These are phyloP conservation scores for Calypte anna DNA, from an alignment of 2,113 vertebrate species.

Conservation along the genomic window DNA sequence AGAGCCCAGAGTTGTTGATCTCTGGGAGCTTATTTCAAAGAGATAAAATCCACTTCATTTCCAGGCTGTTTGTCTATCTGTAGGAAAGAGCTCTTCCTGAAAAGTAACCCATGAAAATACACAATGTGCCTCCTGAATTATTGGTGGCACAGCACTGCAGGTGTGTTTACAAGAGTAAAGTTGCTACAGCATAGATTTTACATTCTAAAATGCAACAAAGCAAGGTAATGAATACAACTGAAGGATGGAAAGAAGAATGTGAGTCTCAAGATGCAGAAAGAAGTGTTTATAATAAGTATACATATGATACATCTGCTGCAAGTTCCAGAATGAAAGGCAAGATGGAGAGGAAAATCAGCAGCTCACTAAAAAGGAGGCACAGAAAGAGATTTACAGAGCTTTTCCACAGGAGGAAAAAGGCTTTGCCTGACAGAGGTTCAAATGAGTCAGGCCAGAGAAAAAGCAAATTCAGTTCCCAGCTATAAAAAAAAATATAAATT, in stretches of 20 bases:
- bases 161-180: neutral
- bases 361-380: neutral
- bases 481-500: neutral
- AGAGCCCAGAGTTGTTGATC: neutral
- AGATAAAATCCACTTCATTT: neutral
- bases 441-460: neutral
- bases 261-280: neutral
- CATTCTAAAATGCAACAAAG: neutral
- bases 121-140: neutral
- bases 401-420: neutral
- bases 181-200: neutral
- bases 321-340: neutral
- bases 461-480: neutral
- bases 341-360: neutral
- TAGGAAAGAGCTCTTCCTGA: neutral
- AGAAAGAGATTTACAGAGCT: neutral
- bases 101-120: neutral
- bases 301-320: neutral
- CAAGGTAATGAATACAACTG: neutral
- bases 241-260: neutral
- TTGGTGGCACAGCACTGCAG: neutral
- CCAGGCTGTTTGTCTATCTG: neutral
- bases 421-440: neutral
- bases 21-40: neutral
- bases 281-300: neutral